These are phyloP conservation scores for Punctoribates punctum DNA, from an alignment of 2,888 invertebrate species.

Conservation along the genomic window DNA sequence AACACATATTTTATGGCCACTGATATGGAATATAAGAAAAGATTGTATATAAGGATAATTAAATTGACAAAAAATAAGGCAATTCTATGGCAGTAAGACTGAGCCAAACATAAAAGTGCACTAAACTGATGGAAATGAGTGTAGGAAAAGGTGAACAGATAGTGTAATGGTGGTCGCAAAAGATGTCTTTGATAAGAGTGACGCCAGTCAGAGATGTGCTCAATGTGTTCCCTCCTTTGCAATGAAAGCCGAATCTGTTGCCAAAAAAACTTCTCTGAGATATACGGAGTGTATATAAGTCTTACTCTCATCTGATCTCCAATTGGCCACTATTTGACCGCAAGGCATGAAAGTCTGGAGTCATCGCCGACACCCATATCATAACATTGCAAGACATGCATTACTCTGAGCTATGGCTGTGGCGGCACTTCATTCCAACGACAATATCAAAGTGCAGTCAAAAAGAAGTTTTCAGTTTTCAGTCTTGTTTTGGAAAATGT, in stretches of 20 bases:
- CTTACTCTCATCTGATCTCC: slow-evolving; percentile 3
- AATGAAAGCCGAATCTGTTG: not conserved
- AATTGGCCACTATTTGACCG: slow-evolving; percentile 36
- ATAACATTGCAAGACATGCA: slow-evolving; percentile 29
- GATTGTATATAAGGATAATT: slow-evolving; percentile 15
- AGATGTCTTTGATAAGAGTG: slow-evolving; percentile 33
- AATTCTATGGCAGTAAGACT: not conserved
- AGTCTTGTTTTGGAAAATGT: slow-evolving; percentile 16
- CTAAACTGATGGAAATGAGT: slow-evolving; percentile 29
- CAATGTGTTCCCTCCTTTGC: not conserved
- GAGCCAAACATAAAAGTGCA: slow-evolving; percentile 22
- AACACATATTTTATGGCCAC: slow-evolving; percentile 9
- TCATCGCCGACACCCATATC: slow-evolving; percentile 35
- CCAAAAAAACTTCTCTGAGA: not conserved
- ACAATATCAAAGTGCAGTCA: slow-evolving; percentile 28
- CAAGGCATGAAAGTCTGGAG: slow-evolving; percentile 36
- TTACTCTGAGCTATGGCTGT: slow-evolving; percentile 1
- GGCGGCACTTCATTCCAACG: not conserved
- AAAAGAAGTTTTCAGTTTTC: slow-evolving; percentile 21
- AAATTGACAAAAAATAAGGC: not conserved
- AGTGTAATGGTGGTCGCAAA: slow-evolving; percentile 33
- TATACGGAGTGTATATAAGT: not conserved
- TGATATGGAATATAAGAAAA: slow-evolving; percentile 1
- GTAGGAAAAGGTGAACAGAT: slow-evolving; percentile 3
- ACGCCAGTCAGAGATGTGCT: slow-evolving; percentile 27